Base-by-base conservation (phyloP, 2,888 invertebrate genomes). In the Periphyllus acericola region DNA sequence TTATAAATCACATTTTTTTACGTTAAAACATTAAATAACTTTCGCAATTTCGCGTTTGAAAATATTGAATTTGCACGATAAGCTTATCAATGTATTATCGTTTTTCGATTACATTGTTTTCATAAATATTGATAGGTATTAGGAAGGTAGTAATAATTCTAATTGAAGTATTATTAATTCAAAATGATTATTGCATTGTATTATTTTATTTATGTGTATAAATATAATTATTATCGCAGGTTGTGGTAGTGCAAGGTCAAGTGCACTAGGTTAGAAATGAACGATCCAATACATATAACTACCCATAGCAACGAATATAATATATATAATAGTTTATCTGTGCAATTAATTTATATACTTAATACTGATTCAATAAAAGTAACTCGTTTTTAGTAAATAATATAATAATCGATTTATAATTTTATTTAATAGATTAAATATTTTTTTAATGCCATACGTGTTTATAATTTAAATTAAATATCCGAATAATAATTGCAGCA, bases 221-320 rank as follows among this genome's bases (percentile, higher is more conserved):
- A 32, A 66, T 66, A 80, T 66, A 6, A 66, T 3, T 68, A 36
- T 60, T 72, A 83, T 83, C 72, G 14, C 72, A 36, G 21, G 34
- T 72, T 72, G 71, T 60, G n/a, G 55, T 74, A 75, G 14, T 84
- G 66, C 83, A 84, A 84, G 83, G 83, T 84, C 83, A 84, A 84
- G 83, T 84, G 40, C 83, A 84, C 83, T 75, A 75, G 75, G 83
- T 84, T 84, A 84, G 66, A 75, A 84, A 75, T 60, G 21, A 40
- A 40, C 40, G 66, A 84, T 75, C 60, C 32, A 29, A 84, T 66
- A 75, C 75, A 75, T 68, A 60, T 55, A 32, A 74, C 83, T 55
- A 55, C 72, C 72, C 74, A 21, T 9, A 14, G 60, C n/a, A 66
- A 9, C 32, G 1, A 34, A 60, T 80, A 25, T 34, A 2, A 75